A percentile compares a stretch with the other conserved stretches of the same genome.
These are phyloP conservation scores for Agapornis canus DNA, from an alignment of 2,797 vertebrate genomes.

Conservation along the genomic window DNA sequence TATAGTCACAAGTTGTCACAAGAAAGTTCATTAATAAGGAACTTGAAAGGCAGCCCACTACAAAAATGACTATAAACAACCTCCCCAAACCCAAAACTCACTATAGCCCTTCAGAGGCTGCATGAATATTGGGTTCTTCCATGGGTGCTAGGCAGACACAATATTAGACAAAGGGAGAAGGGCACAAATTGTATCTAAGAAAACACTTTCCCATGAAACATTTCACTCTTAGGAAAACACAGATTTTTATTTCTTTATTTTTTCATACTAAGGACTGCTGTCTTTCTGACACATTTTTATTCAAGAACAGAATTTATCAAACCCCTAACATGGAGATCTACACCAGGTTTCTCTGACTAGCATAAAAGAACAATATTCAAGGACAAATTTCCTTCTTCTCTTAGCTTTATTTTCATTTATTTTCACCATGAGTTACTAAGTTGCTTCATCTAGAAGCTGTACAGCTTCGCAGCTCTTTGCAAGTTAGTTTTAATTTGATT, in stretches of 20 bases:
- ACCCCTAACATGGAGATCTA: background rate
- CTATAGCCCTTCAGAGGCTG: background rate
- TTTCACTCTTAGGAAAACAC: background rate
- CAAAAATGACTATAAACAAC: background rate
- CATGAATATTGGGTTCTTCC: background rate
- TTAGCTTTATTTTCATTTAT: background rate
- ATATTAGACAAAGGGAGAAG: background rate
- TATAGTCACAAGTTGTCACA: background rate
- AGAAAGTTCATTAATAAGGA: background rate
- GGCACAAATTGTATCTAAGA: background rate
- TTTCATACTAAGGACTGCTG: background rate
- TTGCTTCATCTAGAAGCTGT: background rate
- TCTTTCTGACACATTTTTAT: background rate
- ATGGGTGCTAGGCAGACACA: background rate
- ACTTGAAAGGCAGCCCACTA: background rate
- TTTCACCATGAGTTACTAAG: background rate
- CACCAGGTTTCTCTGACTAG: background rate
- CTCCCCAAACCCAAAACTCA: accelerated
- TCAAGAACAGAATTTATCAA: background rate
- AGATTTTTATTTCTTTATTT: background rate
- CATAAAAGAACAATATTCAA: background rate
- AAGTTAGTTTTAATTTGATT: background rate
- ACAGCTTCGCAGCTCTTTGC: background rate
- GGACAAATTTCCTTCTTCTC: background rate
- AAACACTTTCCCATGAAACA: background rate